Percentiles rank a stretch among this genome's conserved stretches.
These are phyloP conservation scores for Sebastes baramenuke DNA, from an alignment of 2,797 vertebrate species.

Conservation along the genomic window DNA sequence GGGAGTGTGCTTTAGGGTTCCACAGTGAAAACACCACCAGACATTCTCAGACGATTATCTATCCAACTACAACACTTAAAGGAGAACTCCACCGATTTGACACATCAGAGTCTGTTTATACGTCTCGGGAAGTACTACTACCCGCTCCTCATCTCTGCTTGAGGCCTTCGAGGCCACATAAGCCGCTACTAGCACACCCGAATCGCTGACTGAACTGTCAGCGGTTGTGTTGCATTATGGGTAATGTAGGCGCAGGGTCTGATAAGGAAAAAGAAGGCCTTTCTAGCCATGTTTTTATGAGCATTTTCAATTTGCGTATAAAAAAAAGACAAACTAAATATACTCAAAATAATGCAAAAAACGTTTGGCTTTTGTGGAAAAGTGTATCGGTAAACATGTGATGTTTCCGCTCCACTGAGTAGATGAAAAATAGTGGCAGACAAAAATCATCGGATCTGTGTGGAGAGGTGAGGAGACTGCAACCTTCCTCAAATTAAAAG, in stretches of 20 bases:
- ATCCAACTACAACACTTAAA: not conserved
- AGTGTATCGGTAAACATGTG: not conserved
- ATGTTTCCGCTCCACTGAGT: not conserved
- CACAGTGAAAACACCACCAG: slow-evolving; percentile 57
- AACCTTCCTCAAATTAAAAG: not conserved
- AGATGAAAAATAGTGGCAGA: not conserved
- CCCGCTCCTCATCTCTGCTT: not conserved
- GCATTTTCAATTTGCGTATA: not conserved
- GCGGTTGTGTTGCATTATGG: not conserved
- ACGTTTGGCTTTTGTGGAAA: not conserved
- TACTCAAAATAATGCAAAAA: not conserved
- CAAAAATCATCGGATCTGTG: not conserved
- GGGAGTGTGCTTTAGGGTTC: slow-evolving; percentile 69
- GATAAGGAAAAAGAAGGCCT: not conserved
- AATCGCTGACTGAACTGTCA: not conserved
- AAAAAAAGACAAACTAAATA: not conserved
- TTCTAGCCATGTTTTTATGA: not conserved
- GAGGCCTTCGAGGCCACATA: not conserved
- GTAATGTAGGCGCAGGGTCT: not conserved
- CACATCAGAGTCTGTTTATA: not conserved
- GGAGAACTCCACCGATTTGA: not conserved
- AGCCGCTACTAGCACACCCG: not conserved
- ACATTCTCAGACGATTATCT: slow-evolving; percentile 31
- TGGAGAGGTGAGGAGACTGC: not conserved
- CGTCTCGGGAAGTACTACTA: not conserved